Evolutionary conservation across 2,888 invertebrate genomes (phyloP).

Genomic region (Dryadula phaetusa): DNA sequence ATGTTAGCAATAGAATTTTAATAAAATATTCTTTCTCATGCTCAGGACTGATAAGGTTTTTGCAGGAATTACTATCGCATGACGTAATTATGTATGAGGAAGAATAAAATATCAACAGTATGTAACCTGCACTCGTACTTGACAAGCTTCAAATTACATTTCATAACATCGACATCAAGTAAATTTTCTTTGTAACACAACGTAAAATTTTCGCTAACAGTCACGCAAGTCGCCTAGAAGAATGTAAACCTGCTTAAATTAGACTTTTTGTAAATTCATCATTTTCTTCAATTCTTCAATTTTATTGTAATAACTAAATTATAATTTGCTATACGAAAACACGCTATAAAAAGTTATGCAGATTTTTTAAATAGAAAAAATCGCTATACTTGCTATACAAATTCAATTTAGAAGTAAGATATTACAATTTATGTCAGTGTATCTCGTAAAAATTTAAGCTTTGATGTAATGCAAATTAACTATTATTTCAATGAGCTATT

Average conservation of each 20-base stretch:
- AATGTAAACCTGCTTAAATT: constrained; percentile 36
- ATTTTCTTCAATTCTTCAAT: constrained; percentile 18
- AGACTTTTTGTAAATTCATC: constrained; percentile 26
- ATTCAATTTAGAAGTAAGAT: not conserved
- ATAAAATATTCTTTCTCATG: constrained; percentile 44
- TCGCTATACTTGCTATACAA: constrained; percentile 11
- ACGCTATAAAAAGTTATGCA: constrained; percentile 31
- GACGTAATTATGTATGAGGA: constrained; percentile 31
- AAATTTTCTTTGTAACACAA: constrained; percentile 26
- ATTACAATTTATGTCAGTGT: not conserved
- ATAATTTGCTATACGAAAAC: constrained; percentile 26
- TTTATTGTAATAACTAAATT: constrained; percentile 20
- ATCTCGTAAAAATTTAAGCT: not conserved
- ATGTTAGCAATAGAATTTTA: constrained; percentile 35
- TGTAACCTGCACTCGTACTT: constrained; percentile 30
- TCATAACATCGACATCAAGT: constrained; percentile 25
- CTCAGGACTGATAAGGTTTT: constrained; percentile 8
- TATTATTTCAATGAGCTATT: not conserved
- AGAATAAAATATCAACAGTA: constrained; percentile 31
- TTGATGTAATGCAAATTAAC: not conserved
- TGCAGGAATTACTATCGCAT: not conserved
- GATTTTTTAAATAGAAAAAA: constrained; percentile 11
- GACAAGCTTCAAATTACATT: constrained; percentile 31
- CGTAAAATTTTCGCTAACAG: constrained; percentile 35
- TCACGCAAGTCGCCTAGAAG: constrained; percentile 37